These are phyloP conservation scores for Anguilla megastoma DNA, from an alignment of 2,797 vertebrate species.

Conservation along the genomic window DNA sequence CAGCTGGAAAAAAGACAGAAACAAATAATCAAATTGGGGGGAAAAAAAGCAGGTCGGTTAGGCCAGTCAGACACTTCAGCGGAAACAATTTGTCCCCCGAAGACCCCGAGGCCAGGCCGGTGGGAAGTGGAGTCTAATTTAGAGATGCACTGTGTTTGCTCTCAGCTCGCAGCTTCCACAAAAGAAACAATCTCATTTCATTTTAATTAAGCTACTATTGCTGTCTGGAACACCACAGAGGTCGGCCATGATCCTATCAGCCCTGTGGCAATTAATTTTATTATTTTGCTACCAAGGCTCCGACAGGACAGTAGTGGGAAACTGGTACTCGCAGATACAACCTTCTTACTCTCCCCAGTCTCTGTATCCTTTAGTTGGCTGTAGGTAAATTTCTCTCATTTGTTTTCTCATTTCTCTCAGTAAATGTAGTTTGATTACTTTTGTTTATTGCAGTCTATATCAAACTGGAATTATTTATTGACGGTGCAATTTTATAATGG, in stretches of 20 bases:
- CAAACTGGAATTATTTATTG: no score
- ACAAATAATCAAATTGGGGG: slow-evolving; percentile 7
- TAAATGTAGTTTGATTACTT: no score
- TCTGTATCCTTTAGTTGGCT: neutral
- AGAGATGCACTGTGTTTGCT: neutral
- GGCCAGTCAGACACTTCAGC: neutral
- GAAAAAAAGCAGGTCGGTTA: neutral
- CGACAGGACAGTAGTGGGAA: neutral
- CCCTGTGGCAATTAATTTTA: slow-evolving; percentile 4
- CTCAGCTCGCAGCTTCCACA: neutral
- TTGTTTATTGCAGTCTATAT: no score
- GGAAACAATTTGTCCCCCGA: neutral
- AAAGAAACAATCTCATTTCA: slow-evolving; percentile 11
- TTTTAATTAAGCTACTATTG: slow-evolving; percentile 15
- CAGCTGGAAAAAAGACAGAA: neutral
- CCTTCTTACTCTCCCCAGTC: neutral
- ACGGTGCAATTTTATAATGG: no score
- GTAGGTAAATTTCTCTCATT: neutral
- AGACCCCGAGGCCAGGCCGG: neutral
- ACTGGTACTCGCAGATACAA: neutral
- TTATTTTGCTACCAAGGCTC: neutral
- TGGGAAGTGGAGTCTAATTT: slow-evolving; percentile 7
- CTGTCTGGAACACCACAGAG: slow-evolving; percentile 1
- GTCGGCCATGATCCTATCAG: neutral
- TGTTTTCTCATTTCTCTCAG: no score